These are phyloP conservation scores for Mycetomoellerius zeteki DNA, from an alignment of 1,140 invertebrate genomes.

Conservation along the genomic window DNA sequence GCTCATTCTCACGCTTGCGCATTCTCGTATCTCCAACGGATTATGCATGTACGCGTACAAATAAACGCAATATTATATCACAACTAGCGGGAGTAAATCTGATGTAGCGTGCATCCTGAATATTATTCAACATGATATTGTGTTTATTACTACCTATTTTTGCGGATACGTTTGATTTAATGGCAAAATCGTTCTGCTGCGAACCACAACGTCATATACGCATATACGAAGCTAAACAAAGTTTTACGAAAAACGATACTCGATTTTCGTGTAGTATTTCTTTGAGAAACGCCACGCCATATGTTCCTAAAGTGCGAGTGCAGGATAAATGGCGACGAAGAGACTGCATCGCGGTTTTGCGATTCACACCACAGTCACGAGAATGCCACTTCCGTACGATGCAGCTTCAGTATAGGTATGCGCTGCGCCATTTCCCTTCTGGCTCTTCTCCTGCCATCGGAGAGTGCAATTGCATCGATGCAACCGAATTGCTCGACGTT, in stretches of 20 bases:
- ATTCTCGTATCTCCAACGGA: slow-evolving; percentile 56
- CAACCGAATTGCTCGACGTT: slow-evolving; percentile 48
- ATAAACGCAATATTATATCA: slow-evolving; percentile 76
- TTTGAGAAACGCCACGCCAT: not conserved
- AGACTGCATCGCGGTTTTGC: slow-evolving; percentile 42
- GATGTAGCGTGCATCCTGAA: slow-evolving; percentile 54
- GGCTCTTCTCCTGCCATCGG: not conserved
- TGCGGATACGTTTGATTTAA: slow-evolving; percentile 4
- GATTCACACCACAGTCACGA: slow-evolving; percentile 28
- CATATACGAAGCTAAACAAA: not conserved
- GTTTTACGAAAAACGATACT: not conserved
- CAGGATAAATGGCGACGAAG: not conserved
- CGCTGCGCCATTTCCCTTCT: not conserved
- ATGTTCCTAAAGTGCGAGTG: not conserved
- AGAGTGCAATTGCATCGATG: slow-evolving; percentile 44
- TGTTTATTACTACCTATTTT: not conserved
- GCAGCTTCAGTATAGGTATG: slow-evolving; percentile 1
- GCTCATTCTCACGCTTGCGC: slow-evolving; percentile 58
- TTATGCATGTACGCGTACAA: slow-evolving; percentile 71
- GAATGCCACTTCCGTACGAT: slow-evolving; percentile 9
- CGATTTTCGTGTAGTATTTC: slow-evolving; percentile 12
- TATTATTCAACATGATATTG: not conserved
- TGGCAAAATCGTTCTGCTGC: not conserved
- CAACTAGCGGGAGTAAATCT: slow-evolving; percentile 80
- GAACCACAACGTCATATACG: no score